Base-by-base conservation (phyloP, 2,888 invertebrate species). In the Metalampra italica region DNA sequence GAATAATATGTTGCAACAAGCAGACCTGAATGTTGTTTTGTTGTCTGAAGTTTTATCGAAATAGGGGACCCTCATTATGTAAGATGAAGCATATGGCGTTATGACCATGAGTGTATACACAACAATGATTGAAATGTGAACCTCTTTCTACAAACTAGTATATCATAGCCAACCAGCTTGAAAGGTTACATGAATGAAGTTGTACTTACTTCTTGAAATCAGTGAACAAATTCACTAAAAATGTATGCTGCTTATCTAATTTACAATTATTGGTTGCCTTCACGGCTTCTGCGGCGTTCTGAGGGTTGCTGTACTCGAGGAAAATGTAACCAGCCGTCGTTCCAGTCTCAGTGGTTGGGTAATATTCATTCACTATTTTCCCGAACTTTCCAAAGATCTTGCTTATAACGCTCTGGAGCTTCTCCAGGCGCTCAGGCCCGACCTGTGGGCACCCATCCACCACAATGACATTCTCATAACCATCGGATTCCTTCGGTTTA, bases 381-480 rank as follows among this genome's bases (percentile, higher is more conserved):
- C 89, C 98, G 82, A 96, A 96, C 72, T 96, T 97, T 47, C 93
- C 92, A 79, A 97, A 98, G 45, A 98, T 92, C 86, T 98, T 99
- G 53, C 93, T 93, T 60, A 99, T 94, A 15, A 99, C 97, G 53
- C 94, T 94, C 76, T 97, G 96, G 41, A 99, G 91, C 82, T 98
- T 98, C 52, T 97, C 97, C 57, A 98, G 88, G 47, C 98, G 93
- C 60, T 97, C 96, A 34, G 96, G 94, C 46, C 96, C 98, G 62
- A 99, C 98, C 79, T 96, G 94, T 39, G 99, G 99, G 49, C 98
- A 95, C 58, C 98, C 98, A 77, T 99, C 99, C 9, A 99, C 96
- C 9, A 99, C 96, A 58, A 99, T 93, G 44, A 98, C 97, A 68
- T 95, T 96, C 79, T 99, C 98, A 48, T 98, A 97, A 43, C 98